phyloP scores from a whole-genome alignment of 2,797 vertebrate genomes.

The Lacerta agilis region DNA sequence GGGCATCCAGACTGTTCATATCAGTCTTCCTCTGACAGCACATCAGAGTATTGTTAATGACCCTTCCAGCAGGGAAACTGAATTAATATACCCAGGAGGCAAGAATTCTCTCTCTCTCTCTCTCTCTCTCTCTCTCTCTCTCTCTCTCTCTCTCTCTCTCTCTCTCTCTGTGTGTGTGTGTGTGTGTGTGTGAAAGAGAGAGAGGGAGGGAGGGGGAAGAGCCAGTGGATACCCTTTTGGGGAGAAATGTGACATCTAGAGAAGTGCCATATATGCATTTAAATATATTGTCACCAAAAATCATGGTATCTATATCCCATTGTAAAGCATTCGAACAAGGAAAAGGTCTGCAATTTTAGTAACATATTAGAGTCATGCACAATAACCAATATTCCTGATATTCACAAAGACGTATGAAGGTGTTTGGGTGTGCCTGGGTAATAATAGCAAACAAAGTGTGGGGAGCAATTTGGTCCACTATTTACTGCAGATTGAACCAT shows the following conservation, averaged over 20 bases:
- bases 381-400: not conserved
- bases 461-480: too few relatives aligned
- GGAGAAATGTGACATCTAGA: too few relatives aligned
- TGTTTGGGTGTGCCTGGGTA: not conserved
- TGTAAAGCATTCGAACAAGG: constrained; percentile 16
- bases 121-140: not conserved
- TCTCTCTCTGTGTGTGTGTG: not conserved
- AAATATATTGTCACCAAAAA: not conserved
- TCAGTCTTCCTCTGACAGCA: constrained; percentile 18
- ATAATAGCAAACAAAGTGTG: not conserved
- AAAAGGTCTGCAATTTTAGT: fast-evolving
- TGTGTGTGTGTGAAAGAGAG: not conserved
- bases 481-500: too few relatives aligned
- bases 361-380: not conserved
- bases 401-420: not conserved
- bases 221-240: too few relatives aligned
- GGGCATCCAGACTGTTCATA: not conserved
- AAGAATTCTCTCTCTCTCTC: not conserved
- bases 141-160: not conserved
- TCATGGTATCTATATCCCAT: not conserved
- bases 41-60: constrained; percentile 24
- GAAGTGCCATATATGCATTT: not conserved
- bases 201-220: not conserved
- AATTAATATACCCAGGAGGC: not conserved
- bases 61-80: constrained; percentile 8